Conservation (phyloP, 2,113 vertebrate species). For the Lepus europaeus region DNA sequence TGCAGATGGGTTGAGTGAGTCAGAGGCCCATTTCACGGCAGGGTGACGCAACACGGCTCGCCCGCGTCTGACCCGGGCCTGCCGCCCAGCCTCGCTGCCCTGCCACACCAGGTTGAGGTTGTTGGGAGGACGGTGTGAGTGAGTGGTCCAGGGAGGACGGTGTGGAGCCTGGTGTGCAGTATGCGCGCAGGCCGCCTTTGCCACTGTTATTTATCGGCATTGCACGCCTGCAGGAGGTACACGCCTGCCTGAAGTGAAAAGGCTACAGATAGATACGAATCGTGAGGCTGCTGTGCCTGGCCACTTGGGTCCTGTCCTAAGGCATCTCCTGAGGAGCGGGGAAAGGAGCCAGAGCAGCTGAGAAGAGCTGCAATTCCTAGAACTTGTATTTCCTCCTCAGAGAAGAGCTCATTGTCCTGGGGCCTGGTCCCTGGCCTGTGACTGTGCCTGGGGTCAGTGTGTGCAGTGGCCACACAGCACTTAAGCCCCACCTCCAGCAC, state of each 20-base stretch:
- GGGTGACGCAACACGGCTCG: accelerated
- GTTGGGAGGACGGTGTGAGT: background rate
- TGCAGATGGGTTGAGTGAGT: background rate
- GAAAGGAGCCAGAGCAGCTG: background rate
- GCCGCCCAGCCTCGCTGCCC: background rate
- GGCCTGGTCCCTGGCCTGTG: background rate
- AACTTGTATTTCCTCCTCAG: background rate
- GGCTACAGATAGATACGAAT: background rate
- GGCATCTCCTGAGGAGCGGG: background rate
- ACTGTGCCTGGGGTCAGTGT: background rate
- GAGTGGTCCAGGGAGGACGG: background rate
- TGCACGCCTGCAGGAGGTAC: background rate
- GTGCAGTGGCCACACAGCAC: background rate
- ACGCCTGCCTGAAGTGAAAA: background rate
- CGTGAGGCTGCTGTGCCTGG: background rate
- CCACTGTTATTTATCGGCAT: background rate
- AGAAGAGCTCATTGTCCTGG: background rate
- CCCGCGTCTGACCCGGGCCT: accelerated
- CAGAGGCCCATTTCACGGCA: background rate
- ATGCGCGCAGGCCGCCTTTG: accelerated
- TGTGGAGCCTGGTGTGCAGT: background rate
- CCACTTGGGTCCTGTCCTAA: background rate
- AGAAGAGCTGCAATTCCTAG: background rate
- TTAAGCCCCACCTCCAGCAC: background rate
- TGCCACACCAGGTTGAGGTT: background rate